Evolutionary conservation across 2,797 vertebrate genomes (phyloP), one percentile per base, ranked within the genome.

Genomic region (Alouatta caraya): DNA sequence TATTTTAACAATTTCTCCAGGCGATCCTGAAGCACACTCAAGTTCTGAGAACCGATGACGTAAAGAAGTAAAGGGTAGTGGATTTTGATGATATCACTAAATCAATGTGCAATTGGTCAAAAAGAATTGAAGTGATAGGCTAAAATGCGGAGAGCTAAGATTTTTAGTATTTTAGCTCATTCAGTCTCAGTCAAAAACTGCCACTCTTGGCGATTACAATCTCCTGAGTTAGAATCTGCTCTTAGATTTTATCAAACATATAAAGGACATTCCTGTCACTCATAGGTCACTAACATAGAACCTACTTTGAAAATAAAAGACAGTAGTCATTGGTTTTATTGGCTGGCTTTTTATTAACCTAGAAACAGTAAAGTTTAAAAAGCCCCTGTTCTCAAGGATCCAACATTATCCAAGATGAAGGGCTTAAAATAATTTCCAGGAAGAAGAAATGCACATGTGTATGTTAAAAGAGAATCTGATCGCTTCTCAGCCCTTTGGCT

Each of bases 341-440:
- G 93, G 26, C 90, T 90, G 86, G 26, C 55, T 67, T 76, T 96
- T 73, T 90, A 86, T 88, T 89, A 89, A 92, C 86, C 86, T 73
- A 96, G 64, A 90, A 90, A 93, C n/a, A 50, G 33, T 70, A 89
- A 81, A 86, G 79, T 96, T 95, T 86, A 57, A 93, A 90, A 28
- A 86, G 48, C 5, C 21, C 3, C 85, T 44, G 33, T 67, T 89
- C 55, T 85, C 33, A 84, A 57, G 22, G 33, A 86, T 61, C 39
- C 73, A 85, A 93, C 33, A 57, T 75, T 86, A 81, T 39, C 22
- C 39, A 90, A 57, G 55, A 93, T 90, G 81, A 81, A 93, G 48
- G 46, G 64, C 55, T 89, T 93, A 81, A 76, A 75, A 76, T 59
- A 70, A 86, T 70, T 95, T 81, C 75, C 90, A 85, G n/a, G 75